Conservation (phyloP, 2,113 vertebrate genomes). For the Syngnathus floridae region DNA sequence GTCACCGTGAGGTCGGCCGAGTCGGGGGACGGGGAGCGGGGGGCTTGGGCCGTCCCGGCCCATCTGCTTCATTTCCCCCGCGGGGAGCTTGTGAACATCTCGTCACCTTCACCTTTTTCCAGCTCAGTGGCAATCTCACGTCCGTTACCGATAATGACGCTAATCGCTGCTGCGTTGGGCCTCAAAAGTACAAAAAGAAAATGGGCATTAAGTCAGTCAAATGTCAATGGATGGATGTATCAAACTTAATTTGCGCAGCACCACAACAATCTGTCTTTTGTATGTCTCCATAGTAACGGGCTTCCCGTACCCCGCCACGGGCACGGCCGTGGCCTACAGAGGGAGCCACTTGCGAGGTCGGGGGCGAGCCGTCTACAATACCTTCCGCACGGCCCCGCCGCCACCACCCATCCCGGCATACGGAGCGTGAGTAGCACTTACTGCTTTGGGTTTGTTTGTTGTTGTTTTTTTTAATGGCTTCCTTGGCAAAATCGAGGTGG, state of each 20-base stretch:
- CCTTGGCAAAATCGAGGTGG: neutral
- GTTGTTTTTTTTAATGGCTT: neutral
- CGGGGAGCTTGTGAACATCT: constrained; percentile 36
- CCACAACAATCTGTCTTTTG: neutral
- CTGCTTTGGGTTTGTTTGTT: neutral
- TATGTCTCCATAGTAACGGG: constrained; percentile 77
- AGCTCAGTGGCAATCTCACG: constrained; percentile 21
- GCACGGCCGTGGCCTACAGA: constrained; percentile 85
- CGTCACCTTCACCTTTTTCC: constrained; percentile 36
- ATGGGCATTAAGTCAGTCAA: neutral
- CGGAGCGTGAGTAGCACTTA: constrained; percentile 82
- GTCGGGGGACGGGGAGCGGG: constrained; percentile 5
- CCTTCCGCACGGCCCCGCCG: constrained; percentile 85
- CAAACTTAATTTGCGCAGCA: too few species aligned
- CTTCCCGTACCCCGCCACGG: constrained; percentile 89
- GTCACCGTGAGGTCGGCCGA: constrained; percentile 39
- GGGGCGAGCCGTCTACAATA: constrained; percentile 88
- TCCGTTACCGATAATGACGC: constrained; percentile 53
- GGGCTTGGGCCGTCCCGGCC: constrained; percentile 40
- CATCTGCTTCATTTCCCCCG: constrained; percentile 49
- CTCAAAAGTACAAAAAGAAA: neutral
- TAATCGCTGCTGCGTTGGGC: neutral
- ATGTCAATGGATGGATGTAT: too few species aligned
- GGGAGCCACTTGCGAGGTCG: constrained; percentile 88
- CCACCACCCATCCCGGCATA: constrained; percentile 89